Conservation (phyloP, 1,140 invertebrate species). For the Caerostris extrusa region DNA sequence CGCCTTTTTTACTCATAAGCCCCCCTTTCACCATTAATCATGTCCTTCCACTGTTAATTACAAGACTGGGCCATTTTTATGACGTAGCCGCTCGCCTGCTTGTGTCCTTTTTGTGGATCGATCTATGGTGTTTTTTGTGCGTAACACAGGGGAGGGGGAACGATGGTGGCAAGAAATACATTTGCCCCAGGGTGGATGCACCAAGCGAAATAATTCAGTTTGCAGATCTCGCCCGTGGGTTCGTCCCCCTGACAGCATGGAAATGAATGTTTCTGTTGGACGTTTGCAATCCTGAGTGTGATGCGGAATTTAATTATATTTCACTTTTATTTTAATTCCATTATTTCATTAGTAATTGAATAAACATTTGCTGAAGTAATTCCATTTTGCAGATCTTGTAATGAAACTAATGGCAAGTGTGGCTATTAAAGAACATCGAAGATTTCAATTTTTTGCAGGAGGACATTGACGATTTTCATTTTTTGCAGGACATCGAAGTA, state of each 20-base stretch:
- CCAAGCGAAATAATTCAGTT: conserved; percentile 48
- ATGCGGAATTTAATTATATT: neutral
- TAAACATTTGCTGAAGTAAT: neutral
- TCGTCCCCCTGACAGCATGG: neutral
- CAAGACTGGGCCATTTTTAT: conserved; percentile 69
- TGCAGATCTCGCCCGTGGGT: neutral
- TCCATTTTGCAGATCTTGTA: neutral
- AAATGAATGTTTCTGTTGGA: neutral
- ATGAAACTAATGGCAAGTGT: too few relatives aligned
- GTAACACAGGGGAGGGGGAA: neutral
- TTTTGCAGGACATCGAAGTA: too few relatives aligned
- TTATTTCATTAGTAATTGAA: neutral
- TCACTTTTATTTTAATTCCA: neutral
- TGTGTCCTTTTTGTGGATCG: conserved; percentile 49
- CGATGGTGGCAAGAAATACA: neutral
- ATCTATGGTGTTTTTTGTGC: conserved; percentile 24
- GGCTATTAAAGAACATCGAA: too few relatives aligned
- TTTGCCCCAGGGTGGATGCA: conserved; percentile 33
- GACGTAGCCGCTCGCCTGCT: conserved; percentile 44
- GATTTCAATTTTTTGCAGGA: too few relatives aligned
- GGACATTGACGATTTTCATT: too few relatives aligned
- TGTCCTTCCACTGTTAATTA: conserved; percentile 69
- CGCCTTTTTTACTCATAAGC: conserved; percentile 20
- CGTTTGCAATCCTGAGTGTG: neutral
- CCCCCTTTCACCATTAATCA: conserved; percentile 70